A percentile compares a stretch with the other conserved stretches of the same genome.
phyloP scores from a whole-genome alignment of 2,888 invertebrate species.

The Bhutanitis thaidina region DNA sequence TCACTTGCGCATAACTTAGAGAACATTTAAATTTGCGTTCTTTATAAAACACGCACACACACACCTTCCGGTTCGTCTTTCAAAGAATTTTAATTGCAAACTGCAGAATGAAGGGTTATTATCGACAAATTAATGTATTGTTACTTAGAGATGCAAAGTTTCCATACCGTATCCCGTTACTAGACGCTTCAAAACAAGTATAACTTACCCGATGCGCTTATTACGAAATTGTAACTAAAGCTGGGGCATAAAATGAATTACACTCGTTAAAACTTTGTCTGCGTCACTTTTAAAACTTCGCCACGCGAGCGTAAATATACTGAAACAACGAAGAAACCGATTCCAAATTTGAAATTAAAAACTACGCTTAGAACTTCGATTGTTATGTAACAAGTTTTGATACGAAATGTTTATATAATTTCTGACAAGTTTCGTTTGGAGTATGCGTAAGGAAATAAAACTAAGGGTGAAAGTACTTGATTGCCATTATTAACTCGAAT shows the following conservation, averaged over 20 bases:
- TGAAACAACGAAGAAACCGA: background rate
- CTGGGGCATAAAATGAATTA: slow-evolving; percentile 15
- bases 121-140: background rate
- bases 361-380: slow-evolving; percentile 10
- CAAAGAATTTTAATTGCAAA: too few species aligned
- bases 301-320: background rate
- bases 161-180: background rate
- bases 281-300: slow-evolving; percentile 8
- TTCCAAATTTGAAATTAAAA: slow-evolving; percentile 10
- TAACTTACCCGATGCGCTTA: slow-evolving; percentile 4
- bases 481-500: too few species aligned
- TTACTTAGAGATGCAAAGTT: background rate
- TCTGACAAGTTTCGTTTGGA: background rate
- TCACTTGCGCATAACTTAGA: too few species aligned
- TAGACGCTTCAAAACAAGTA: background rate
- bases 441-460: too few species aligned
- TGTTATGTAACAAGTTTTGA: slow-evolving; percentile 3
- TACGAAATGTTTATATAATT: slow-evolving; percentile 20
- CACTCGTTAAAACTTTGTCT: slow-evolving; percentile 16
- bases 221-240: slow-evolving; percentile 8
- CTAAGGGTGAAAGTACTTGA: too few species aligned
- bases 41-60: too few species aligned
- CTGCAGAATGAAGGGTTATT: too few species aligned
- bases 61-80: too few species aligned
- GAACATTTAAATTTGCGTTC: too few species aligned